These are phyloP conservation scores for Micronisus gabar DNA, from an alignment of 2,113 vertebrate species.

Conservation along the genomic window DNA sequence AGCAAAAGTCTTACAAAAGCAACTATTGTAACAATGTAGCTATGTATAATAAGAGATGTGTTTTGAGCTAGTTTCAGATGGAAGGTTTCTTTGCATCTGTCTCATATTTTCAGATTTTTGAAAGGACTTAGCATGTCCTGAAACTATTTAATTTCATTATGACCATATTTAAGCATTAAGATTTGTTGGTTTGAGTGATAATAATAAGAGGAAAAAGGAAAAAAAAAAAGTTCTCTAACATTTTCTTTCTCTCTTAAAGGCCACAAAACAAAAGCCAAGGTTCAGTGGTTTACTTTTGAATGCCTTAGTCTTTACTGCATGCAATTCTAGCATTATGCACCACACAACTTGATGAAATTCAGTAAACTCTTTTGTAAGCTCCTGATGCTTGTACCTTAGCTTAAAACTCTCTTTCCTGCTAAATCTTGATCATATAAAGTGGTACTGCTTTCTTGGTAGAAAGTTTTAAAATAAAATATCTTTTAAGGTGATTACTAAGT, in stretches of 20 bases:
- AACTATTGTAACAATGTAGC: neutral
- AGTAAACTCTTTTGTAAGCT: neutral
- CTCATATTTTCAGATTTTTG: neutral
- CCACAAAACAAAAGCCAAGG: neutral
- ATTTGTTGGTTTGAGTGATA: neutral
- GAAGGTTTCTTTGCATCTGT: neutral
- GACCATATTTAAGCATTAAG: neutral
- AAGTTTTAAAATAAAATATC: neutral
- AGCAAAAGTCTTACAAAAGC: neutral
- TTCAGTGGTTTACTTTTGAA: neutral
- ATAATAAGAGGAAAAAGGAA: neutral
- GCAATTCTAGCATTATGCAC: neutral
- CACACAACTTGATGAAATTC: neutral
- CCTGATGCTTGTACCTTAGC: neutral
- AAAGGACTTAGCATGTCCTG: neutral
- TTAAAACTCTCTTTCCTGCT: neutral
- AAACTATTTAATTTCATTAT: neutral
- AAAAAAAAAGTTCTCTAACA: neutral
- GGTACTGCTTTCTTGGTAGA: neutral
- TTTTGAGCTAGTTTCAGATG: neutral
- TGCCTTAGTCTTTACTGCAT: neutral
- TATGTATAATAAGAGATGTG: neutral
- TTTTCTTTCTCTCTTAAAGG: neutral
- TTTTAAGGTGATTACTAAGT: neutral
- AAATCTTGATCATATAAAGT: neutral